A percentile compares a stretch with the other conserved stretches of the same genome.
These are phyloP conservation scores for Dipodomys ordii DNA, from an alignment of 2,113 vertebrate genomes.

Conservation along the genomic window DNA sequence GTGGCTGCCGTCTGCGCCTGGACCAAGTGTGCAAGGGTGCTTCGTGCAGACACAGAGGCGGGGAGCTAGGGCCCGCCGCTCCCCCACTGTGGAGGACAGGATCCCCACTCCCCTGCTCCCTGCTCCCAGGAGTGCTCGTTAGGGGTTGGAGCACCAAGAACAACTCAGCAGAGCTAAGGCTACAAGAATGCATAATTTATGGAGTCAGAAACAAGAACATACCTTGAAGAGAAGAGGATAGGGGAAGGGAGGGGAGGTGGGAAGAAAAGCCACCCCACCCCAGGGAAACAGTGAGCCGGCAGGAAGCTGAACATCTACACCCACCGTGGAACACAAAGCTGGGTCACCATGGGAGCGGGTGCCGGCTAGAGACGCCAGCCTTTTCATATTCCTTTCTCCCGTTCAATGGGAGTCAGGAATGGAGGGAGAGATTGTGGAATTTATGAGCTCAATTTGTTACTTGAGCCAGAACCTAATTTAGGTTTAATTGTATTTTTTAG, in stretches of 20 bases:
- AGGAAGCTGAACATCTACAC: background rate
- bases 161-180: slow-evolving; percentile 53
- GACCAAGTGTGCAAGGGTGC: background rate
- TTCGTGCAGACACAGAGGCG: background rate
- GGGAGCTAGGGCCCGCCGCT: fast-evolving
- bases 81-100: slow-evolving; percentile 53
- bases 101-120: slow-evolving; percentile 2
- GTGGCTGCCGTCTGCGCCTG: background rate
- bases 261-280: background rate
- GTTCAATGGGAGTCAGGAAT: background rate
- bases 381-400: background rate
- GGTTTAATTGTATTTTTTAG: background rate
- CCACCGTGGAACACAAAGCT: background rate
- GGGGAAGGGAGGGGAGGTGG: background rate
- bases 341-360: background rate
- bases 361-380: background rate
- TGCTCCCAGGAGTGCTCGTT: slow-evolving; percentile 63
- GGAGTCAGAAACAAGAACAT: slow-evolving; percentile 68
- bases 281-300: background rate
- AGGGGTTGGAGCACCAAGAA: slow-evolving; percentile 64
- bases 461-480: background rate
- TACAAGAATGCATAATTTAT: slow-evolving; percentile 76
- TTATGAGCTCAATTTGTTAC: background rate
- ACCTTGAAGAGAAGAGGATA: background rate
- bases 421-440: background rate